Conservation (phyloP, 2,888 invertebrate genomes). For the Chironomus tentans region DNA sequence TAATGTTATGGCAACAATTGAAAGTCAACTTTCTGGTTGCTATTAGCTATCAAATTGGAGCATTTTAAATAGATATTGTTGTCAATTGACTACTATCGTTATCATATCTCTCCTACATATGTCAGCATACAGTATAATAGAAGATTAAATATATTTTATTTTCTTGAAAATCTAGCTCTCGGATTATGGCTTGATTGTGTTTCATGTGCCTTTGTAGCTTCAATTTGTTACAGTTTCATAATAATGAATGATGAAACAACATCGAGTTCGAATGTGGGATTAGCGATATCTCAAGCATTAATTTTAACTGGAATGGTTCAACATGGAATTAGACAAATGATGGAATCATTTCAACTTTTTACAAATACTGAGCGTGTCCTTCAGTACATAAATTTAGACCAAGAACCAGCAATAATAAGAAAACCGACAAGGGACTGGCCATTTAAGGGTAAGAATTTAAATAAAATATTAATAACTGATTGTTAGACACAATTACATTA, state of each 20-base stretch:
- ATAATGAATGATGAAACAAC: conserved; percentile 48
- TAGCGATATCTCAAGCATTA: conserved; percentile 59
- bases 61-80: too few species aligned
- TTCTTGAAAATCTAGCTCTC: conserved; percentile 44
- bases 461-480: too few species aligned
- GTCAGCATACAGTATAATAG: not conserved
- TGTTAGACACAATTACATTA: too few species aligned
- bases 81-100: too few species aligned
- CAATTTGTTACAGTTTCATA: conserved; percentile 57
- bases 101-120: too few species aligned
- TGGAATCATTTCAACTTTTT: conserved; percentile 60
- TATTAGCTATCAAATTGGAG: too few species aligned
- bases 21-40: too few species aligned
- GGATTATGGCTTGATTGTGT: conserved; percentile 66
- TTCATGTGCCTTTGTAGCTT: conserved; percentile 55
- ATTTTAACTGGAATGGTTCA: conserved; percentile 62
- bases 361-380: conserved; percentile 64
- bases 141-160: not conserved
- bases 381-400: conserved; percentile 59
- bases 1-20: not conserved
- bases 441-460: conserved; percentile 45
- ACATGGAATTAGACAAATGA: conserved; percentile 61
- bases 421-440: conserved; percentile 61
- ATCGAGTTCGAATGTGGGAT: conserved; percentile 60
- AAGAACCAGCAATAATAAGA: conserved; percentile 43